These are phyloP conservation scores for Kryptolebias marmoratus DNA, from an alignment of 2,113 vertebrate genomes.

Conservation along the genomic window DNA sequence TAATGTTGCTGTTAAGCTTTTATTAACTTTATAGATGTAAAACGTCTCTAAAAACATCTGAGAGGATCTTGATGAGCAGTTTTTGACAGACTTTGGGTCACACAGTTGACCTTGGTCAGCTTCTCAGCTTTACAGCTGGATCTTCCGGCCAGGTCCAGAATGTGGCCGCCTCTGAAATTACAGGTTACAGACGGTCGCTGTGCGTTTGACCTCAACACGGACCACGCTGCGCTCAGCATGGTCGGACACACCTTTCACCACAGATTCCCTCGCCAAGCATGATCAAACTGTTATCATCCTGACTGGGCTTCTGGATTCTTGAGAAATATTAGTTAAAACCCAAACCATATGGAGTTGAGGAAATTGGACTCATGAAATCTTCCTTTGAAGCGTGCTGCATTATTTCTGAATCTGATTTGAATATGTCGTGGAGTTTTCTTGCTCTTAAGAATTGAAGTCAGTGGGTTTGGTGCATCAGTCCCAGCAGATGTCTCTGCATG, in stretches of 20 bases:
- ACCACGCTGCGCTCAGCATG: constrained; percentile 31
- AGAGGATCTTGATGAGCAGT: not conserved
- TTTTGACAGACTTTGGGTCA: constrained; percentile 11
- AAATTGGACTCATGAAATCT: not conserved
- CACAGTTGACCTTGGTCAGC: constrained; percentile 49
- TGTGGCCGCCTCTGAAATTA: constrained; percentile 62
- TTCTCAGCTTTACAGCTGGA: constrained; percentile 28
- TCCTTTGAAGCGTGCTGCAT: not conserved
- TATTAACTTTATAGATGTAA: too few relatives aligned
- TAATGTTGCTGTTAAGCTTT: too few relatives aligned
- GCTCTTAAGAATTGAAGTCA: too few relatives aligned
- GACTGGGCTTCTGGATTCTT: constrained; percentile 3
- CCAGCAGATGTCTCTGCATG: too few relatives aligned
- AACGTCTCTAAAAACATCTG: too few relatives aligned
- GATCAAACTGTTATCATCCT: not conserved
- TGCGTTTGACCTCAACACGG: constrained; percentile 35
- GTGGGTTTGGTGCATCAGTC: not conserved
- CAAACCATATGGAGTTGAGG: not conserved
- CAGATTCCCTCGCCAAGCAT: constrained; percentile 16
- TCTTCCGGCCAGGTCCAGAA: constrained; percentile 45
- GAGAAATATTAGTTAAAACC: constrained; percentile 13
- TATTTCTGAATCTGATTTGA: too few relatives aligned
- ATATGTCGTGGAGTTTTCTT: too few relatives aligned
- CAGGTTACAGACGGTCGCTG: constrained; percentile 58
- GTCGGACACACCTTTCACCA: constrained; percentile 52